Evolutionary conservation across 2,113 vertebrate genomes (phyloP).

Genomic region (Psilopogon haemacephalus): DNA sequence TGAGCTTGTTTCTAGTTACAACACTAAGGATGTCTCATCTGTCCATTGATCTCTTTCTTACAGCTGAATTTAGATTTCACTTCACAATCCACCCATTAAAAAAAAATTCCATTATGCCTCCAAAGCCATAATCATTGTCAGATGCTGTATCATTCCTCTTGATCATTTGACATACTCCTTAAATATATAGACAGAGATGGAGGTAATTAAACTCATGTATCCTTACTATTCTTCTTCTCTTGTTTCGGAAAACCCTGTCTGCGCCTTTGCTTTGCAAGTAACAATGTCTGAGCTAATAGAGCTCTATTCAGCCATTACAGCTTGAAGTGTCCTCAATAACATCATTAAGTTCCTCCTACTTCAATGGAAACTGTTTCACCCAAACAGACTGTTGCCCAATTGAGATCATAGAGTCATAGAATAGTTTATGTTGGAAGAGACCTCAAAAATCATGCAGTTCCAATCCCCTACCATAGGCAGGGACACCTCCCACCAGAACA

Average conservation of each 20-base stretch:
- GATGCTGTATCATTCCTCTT: constrained; percentile 29
- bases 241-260: constrained; percentile 28
- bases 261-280: background rate
- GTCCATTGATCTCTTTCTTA: background rate
- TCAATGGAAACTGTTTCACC: background rate
- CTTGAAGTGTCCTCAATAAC: constrained; percentile 13
- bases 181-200: constrained; percentile 33
- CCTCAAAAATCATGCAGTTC: no score
- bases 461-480: no score
- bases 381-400: background rate
- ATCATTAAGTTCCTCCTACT: background rate
- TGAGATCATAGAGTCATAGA: background rate
- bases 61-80: background rate
- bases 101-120: constrained; percentile 16
- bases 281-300: background rate
- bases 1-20: background rate
- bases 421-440: no score
- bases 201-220: constrained; percentile 56
- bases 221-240: constrained; percentile 35
- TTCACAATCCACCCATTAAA: constrained; percentile 15
- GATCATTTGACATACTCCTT: constrained; percentile 34
- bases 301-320: background rate
- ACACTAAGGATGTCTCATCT: background rate
- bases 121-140: constrained; percentile 40
- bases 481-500: no score